Evolutionary conservation across 1,140 invertebrate genomes (phyloP).

Genomic region (Steinernema feltiae): DNA sequence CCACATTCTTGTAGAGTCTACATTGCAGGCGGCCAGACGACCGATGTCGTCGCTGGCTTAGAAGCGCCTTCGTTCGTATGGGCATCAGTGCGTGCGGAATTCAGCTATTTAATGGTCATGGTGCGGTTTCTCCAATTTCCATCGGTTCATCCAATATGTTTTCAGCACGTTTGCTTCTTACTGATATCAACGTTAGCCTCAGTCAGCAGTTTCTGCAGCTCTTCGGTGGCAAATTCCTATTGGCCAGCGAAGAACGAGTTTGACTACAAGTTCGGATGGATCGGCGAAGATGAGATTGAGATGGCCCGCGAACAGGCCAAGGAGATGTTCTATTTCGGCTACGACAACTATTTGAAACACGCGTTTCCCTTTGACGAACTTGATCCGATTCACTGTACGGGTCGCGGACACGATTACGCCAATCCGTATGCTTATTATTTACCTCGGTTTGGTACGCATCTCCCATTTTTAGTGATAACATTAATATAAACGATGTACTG

Average conservation of each 20-base stretch:
- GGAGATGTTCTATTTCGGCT: slow-evolving; percentile 56
- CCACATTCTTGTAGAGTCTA: not conserved
- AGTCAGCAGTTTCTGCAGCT: not conserved
- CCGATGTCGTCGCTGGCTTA: not conserved
- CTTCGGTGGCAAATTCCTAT: not conserved
- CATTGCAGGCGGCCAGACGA: not conserved
- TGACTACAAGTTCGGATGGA: not conserved
- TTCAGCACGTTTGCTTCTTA: not conserved
- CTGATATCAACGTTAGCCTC: not conserved
- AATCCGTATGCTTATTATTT: slow-evolving; percentile 63
- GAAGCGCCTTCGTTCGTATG: not conserved
- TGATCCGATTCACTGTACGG: slow-evolving; percentile 64
- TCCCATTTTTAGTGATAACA: slow-evolving; percentile 64
- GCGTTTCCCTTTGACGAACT: slow-evolving; percentile 65
- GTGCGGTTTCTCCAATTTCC: not conserved
- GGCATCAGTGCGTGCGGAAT: not conserved
- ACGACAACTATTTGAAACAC: slow-evolving; percentile 64
- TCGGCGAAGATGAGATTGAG: not conserved
- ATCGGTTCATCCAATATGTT: not conserved
- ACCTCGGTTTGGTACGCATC: not conserved
- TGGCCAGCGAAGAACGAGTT: not conserved
- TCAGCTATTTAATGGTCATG: not conserved
- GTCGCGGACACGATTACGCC: slow-evolving; percentile 65
- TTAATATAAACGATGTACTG: slow-evolving; percentile 71
- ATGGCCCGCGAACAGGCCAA: slow-evolving; percentile 26